Evolutionary conservation across 2,888 invertebrate species (phyloP).

Genomic region (Heliconius erato): DNA sequence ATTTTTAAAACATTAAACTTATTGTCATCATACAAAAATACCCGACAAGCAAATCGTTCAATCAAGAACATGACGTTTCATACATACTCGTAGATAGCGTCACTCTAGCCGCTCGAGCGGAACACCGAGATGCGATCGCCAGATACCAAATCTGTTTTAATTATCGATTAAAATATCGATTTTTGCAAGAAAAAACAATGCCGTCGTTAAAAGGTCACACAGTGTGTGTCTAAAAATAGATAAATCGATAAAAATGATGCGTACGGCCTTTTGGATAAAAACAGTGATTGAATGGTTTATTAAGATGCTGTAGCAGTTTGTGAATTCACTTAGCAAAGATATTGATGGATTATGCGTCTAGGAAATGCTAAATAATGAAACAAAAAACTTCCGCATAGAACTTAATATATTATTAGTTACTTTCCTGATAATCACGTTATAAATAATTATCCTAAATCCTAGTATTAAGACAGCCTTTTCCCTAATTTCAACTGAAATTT

Average conservation of each 20-base stretch:
- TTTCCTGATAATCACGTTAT: no score
- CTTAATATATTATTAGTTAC: neutral
- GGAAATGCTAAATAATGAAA: neutral
- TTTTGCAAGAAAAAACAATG: constrained; percentile 32
- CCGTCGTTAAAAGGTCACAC: constrained; percentile 13
- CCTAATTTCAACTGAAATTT: no score
- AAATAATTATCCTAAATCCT: no score
- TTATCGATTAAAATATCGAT: constrained; percentile 44
- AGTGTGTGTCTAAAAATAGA: neutral
- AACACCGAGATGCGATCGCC: constrained; percentile 43
- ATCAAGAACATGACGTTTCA: constrained; percentile 53
- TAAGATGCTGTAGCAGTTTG: neutral
- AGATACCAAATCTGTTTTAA: constrained; percentile 37
- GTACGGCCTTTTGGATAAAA: neutral
- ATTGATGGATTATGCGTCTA: neutral
- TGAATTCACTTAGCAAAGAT: neutral
- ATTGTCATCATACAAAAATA: constrained; percentile 49
- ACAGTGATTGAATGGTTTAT: neutral
- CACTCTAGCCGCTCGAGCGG: constrained; percentile 48
- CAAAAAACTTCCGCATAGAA: neutral
- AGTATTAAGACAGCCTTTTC: no score
- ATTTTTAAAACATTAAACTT: neutral
- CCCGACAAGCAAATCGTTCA: constrained; percentile 53
- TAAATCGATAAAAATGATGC: neutral
- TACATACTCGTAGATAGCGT: constrained; percentile 54